Evolutionary conservation across 1,140 invertebrate species (phyloP), one percentile per base, ranked within the genome.

Genomic region (Papilio polytes): DNA sequence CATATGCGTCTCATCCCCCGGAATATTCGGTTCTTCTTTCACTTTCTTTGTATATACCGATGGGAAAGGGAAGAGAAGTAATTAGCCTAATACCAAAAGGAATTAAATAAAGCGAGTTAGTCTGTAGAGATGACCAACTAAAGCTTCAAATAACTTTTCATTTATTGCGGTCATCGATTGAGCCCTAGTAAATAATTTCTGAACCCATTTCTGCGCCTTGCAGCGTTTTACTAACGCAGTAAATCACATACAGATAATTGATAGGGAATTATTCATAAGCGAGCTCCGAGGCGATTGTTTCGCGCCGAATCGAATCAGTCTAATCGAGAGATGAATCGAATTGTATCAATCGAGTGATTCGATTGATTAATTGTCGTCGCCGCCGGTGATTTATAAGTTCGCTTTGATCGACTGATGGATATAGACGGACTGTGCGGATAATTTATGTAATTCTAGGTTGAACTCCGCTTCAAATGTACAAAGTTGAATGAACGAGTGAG

Each of bases 291-390:
- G 76, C 76, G 76, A 89, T 88, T 88, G 90, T 91, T 89, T 91
- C 85, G 88, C 89, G 80, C 87, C 89, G 87, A 86, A 87, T 90
- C 87, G 86, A 88, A 87, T 89, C 84, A 82, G 76, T 80, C 82
- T 87, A 85, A 89, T 88, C 87, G 86, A 88, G 85, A 86, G 89
- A 91, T 90, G 87, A 87, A 92, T 91, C 90, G 91, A 90, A 88
- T 87, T 81, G 85, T 85, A 88, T 87, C 87, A 87, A 85, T 87
- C 86, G 86, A 86, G 85, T 87, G 86, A 87, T 85, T 85, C 81
- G 87, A 87, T 89, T 92, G 90, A 92, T 92, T 88, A 86, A 92
- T 92, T 85, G 86, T 84, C 82, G 82, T 84, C 85, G 77, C 84
- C 79, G 59, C 74, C 78, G 82, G 85, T 92, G 91, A 92, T 92